Percentiles rank a stretch among this genome's conserved stretches.
phyloP scores from a whole-genome alignment of 2,888 invertebrate genomes.

The Koerneria pararmatus region DNA sequence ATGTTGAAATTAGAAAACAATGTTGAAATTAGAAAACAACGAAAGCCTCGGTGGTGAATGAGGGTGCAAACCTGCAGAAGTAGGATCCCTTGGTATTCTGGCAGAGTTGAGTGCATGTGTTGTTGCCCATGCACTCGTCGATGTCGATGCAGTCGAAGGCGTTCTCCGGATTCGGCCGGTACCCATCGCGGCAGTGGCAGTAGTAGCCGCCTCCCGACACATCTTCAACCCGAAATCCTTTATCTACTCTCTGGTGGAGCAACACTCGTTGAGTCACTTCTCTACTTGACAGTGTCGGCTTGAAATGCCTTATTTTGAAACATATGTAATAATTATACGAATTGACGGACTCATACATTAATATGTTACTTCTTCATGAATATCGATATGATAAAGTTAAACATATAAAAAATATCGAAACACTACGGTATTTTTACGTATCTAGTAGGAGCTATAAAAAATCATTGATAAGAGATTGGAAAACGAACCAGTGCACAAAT shows the following conservation, averaged over 20 bases:
- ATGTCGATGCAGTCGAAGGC: constrained; percentile 61
- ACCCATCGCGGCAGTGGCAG: constrained; percentile 90
- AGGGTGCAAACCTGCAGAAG: constrained; percentile 68
- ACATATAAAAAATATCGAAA: no score
- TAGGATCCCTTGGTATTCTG: constrained; percentile 84
- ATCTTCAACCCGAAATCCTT: no score
- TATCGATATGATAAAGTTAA: neutral
- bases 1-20: no score
- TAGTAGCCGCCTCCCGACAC: constrained; percentile 73
- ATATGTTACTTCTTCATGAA: neutral
- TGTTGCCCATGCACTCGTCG: constrained; percentile 65
- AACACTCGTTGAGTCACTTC: no score
- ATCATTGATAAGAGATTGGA: neutral
- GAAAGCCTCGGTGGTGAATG: no score
- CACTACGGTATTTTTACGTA: neutral
- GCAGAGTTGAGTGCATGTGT: constrained; percentile 87
- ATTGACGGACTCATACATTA: neutral
- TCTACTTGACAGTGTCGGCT: no score
- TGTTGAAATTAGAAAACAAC: no score
- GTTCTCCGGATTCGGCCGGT: constrained; percentile 66
- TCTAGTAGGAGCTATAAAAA: neutral
- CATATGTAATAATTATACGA: no score
- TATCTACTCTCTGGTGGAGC: no score
- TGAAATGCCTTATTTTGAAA: no score
- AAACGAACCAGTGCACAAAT: constrained; percentile 83